phyloP scores from a whole-genome alignment of 2,888 invertebrate species.

The Leuctra nigra region DNA sequence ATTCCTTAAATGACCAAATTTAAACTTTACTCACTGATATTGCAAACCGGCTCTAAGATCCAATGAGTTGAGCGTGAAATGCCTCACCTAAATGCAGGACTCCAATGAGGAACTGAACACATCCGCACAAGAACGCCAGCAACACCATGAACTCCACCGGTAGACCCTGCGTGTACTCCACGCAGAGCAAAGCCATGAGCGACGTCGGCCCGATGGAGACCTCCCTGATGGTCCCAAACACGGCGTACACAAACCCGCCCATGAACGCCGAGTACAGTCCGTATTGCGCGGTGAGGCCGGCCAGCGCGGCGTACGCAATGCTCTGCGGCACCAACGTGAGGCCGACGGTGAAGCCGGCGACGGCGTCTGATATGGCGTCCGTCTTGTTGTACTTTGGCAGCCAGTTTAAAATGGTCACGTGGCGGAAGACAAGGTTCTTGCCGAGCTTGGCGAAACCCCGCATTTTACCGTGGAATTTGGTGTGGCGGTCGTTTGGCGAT shows the following conservation, averaged over 20 bases:
- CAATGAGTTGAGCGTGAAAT: too few species aligned
- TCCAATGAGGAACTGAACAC: slow-evolving; percentile 73
- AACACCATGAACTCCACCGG: slow-evolving; percentile 67
- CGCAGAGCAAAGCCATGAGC: slow-evolving; percentile 80
- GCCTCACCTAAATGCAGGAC: slow-evolving; percentile 68
- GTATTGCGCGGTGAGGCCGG: slow-evolving; percentile 74
- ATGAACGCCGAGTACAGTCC: slow-evolving; percentile 90
- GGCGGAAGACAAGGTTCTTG: slow-evolving; percentile 1
- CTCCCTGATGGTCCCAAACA: slow-evolving; percentile 57
- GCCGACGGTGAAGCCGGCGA: slow-evolving; percentile 85
- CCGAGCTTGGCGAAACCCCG: neutral
- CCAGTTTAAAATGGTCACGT: slow-evolving; percentile 38
- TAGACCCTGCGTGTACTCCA: slow-evolving; percentile 62
- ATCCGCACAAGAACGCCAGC: slow-evolving; percentile 69
- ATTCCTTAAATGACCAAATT: too few species aligned
- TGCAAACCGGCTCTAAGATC: too few species aligned
- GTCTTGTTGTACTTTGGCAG: slow-evolving; percentile 59
- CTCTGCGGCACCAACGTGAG: slow-evolving; percentile 90
- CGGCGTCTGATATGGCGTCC: slow-evolving; percentile 67
- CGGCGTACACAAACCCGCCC: slow-evolving; percentile 78
- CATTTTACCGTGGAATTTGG: too few species aligned
- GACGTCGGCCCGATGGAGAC: slow-evolving; percentile 88
- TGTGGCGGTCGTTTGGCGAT: too few species aligned
- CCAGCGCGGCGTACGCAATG: slow-evolving; percentile 83
- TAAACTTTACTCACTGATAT: too few species aligned